Evolutionary conservation across 1,140 invertebrate genomes (phyloP).

Genomic region (Euschistus heros): DNA sequence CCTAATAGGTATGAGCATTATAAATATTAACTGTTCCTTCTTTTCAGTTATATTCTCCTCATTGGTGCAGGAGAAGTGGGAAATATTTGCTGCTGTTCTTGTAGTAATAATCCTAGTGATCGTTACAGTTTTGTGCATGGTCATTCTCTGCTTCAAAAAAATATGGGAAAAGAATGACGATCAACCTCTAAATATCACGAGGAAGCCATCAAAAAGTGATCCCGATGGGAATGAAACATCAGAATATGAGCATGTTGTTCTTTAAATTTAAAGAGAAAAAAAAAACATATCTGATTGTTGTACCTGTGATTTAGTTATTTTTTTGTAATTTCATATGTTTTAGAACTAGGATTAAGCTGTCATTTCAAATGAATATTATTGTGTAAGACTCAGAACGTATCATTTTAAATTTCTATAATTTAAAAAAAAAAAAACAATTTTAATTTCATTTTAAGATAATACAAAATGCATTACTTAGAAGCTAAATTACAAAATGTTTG

Average conservation of each 20-base stretch:
- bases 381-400: no score
- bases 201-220: neutral
- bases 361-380: no score
- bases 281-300: neutral
- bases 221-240: constrained; percentile 8
- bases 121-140: neutral
- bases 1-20: no score
- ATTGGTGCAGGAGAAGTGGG: constrained; percentile 4
- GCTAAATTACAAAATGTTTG: no score
- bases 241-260: constrained; percentile 8
- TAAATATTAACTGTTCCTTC: neutral
- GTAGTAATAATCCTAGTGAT: neutral
- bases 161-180: constrained; percentile 3
- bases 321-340: neutral
- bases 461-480: no score
- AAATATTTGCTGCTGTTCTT: constrained; percentile 9
- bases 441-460: no score
- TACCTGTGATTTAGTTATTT: constrained; percentile 6
- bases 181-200: neutral
- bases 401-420: no score
- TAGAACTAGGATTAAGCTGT: neutral
- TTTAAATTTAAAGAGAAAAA: neutral
- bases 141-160: constrained; percentile 3
- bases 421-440: no score
- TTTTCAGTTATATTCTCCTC: constrained; percentile 4